A percentile compares a stretch with the other conserved stretches of the same genome.
Conservation (phyloP, 2,888 invertebrate species). For the Volucella bombylans region DNA sequence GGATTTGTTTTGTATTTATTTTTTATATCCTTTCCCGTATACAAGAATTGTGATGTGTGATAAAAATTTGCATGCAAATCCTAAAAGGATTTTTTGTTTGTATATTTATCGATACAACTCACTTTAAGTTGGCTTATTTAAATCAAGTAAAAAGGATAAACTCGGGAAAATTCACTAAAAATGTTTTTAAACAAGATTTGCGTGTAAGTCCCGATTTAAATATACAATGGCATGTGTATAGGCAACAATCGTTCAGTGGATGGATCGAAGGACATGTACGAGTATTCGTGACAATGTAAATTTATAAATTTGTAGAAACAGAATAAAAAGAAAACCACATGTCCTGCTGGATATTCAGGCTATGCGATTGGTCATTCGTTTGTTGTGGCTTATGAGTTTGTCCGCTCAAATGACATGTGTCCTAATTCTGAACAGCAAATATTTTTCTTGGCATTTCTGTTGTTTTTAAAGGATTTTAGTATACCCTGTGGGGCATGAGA, state of each 20-base stretch:
- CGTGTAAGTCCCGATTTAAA: too few relatives aligned
- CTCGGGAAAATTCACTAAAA: background rate
- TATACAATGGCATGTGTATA: too few relatives aligned
- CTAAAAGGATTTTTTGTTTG: slow-evolving; percentile 24
- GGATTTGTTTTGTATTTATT: background rate
- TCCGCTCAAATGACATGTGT: too few relatives aligned
- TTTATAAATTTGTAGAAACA: background rate
- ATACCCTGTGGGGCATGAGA: too few relatives aligned
- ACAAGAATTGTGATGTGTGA: background rate
- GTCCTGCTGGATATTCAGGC: too few relatives aligned
- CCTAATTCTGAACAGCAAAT: too few relatives aligned
- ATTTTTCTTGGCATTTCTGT: too few relatives aligned
- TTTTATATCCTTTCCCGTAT: background rate
- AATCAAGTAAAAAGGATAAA: background rate
- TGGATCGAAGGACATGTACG: slow-evolving; percentile 19
- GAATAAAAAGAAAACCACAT: background rate
- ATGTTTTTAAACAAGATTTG: background rate
- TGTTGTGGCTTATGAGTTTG: too few relatives aligned
- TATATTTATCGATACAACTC: slow-evolving; percentile 13
- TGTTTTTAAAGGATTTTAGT: too few relatives aligned
- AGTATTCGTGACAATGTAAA: slow-evolving; percentile 37
- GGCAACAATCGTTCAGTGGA: too few relatives aligned
- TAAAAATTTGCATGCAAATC: slow-evolving; percentile 25
- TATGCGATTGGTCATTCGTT: too few relatives aligned
- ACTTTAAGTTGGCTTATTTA: slow-evolving; percentile 33